Evolutionary conservation across 2,888 invertebrate species (phyloP).

Genomic region (Tridacna crocea): DNA sequence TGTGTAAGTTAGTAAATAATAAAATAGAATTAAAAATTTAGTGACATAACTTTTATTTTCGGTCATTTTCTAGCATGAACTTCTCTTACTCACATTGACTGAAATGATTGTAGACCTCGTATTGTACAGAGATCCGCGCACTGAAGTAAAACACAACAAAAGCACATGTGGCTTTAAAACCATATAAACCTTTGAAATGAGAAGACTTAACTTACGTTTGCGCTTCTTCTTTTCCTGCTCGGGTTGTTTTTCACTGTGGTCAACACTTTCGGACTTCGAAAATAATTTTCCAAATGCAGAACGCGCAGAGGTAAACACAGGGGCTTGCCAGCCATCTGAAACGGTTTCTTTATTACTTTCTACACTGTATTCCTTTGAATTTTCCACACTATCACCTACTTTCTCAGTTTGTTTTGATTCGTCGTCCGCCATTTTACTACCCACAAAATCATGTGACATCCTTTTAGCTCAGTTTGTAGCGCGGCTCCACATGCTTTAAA

Average conservation of each 20-base stretch:
- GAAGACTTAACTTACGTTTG: slow-evolving; percentile 26
- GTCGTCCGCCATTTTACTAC: slow-evolving; percentile 68
- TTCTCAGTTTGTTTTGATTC: slow-evolving; percentile 62
- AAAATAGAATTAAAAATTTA: too few relatives aligned
- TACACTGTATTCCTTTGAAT: slow-evolving; percentile 15
- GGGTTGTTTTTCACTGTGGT: slow-evolving; percentile 29
- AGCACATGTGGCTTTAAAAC: too few relatives aligned
- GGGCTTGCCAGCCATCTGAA: slow-evolving; percentile 32
- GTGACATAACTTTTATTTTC: too few relatives aligned
- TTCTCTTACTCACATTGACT: too few relatives aligned
- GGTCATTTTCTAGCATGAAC: too few relatives aligned
- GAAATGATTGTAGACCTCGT: too few relatives aligned
- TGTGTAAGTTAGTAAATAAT: too few relatives aligned
- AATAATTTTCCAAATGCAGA: slow-evolving; percentile 53
- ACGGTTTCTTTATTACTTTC: slow-evolving; percentile 24
- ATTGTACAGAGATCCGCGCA: neutral
- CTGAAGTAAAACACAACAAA: neutral
- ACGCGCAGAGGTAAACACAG: slow-evolving; percentile 52
- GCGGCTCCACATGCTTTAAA: neutral
- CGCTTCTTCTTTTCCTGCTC: slow-evolving; percentile 35
- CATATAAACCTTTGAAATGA: too few relatives aligned
- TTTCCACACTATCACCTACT: slow-evolving; percentile 34
- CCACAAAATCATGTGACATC: slow-evolving; percentile 38
- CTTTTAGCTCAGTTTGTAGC: neutral
- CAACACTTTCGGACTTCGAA: slow-evolving; percentile 46